These are phyloP conservation scores for Cephalotes varians DNA, from an alignment of 2,888 invertebrate species.

Conservation along the genomic window DNA sequence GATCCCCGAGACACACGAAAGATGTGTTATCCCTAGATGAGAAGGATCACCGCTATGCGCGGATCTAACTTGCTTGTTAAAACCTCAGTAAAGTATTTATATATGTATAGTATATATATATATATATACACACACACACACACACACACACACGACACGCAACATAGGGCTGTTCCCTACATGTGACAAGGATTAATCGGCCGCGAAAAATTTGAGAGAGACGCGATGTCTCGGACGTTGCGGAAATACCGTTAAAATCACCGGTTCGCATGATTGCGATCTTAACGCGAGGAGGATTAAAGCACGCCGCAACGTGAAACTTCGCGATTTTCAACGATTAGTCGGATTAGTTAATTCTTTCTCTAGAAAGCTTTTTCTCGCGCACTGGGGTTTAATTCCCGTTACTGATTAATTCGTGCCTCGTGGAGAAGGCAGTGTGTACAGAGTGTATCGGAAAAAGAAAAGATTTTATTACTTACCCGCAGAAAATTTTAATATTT, in stretches of 20 bases:
- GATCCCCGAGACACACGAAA: neutral
- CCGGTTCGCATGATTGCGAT: neutral
- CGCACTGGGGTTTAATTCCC: neutral
- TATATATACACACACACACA: conserved; percentile 1
- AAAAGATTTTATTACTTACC: neutral
- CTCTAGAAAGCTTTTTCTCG: neutral
- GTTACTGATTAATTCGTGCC: conserved; percentile 30
- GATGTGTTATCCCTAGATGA: no score
- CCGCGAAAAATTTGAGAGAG: neutral
- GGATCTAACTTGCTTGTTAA: conserved; percentile 64
- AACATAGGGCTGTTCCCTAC: conserved; percentile 22
- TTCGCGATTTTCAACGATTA: neutral
- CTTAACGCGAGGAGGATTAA: neutral
- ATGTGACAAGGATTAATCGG: conserved; percentile 27
- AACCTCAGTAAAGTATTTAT: conserved; percentile 69
- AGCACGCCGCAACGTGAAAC: neutral
- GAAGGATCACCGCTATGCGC: conserved; percentile 1
- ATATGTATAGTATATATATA: conserved; percentile 64
- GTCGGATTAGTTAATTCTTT: conserved; percentile 8
- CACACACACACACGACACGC: conserved; percentile 12
- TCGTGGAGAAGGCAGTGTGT: neutral
- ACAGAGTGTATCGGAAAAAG: conserved; percentile 2
- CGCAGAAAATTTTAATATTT: neutral
- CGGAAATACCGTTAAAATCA: conserved; percentile 16
- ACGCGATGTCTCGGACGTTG: neutral